These are phyloP conservation scores for Malaclemys terrapin DNA, from an alignment of 2,113 vertebrate genomes.

Conservation along the genomic window DNA sequence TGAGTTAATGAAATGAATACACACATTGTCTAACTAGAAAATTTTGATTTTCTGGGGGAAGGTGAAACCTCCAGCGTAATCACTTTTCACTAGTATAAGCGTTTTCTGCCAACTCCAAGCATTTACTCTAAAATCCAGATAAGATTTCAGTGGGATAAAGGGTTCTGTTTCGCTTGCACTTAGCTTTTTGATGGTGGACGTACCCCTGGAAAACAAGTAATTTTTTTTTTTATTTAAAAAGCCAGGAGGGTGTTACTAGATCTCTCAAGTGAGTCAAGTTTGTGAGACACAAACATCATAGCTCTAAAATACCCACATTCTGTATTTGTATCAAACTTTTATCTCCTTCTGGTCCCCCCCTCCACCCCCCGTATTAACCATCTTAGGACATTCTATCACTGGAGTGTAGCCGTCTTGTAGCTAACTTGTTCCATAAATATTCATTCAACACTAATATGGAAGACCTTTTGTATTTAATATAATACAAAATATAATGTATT, in stretches of 20 bases:
- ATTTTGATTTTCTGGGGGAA: neutral
- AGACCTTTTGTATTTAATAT: neutral
- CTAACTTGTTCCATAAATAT: neutral
- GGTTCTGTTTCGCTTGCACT: neutral
- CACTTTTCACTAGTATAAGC: neutral
- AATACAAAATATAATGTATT: too few species aligned
- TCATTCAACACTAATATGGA: neutral
- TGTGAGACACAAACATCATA: neutral
- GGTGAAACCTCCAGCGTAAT: neutral
- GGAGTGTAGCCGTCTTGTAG: neutral
- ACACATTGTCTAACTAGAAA: neutral
- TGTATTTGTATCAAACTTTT: constrained; percentile 7
- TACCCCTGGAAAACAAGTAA: neutral
- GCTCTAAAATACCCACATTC: neutral
- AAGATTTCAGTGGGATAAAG: neutral
- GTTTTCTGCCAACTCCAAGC: neutral
- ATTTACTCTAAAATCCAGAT: neutral
- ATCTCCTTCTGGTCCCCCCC: neutral
- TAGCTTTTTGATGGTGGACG: neutral
- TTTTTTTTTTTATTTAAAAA: neutral
- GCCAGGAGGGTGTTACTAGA: neutral
- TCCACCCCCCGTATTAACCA: too few species aligned
- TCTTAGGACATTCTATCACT: neutral
- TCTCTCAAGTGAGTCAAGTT: neutral
- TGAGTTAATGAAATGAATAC: neutral